These are phyloP conservation scores for Cepaea hortensis DNA, from an alignment of 2,888 invertebrate genomes.

Conservation along the genomic window DNA sequence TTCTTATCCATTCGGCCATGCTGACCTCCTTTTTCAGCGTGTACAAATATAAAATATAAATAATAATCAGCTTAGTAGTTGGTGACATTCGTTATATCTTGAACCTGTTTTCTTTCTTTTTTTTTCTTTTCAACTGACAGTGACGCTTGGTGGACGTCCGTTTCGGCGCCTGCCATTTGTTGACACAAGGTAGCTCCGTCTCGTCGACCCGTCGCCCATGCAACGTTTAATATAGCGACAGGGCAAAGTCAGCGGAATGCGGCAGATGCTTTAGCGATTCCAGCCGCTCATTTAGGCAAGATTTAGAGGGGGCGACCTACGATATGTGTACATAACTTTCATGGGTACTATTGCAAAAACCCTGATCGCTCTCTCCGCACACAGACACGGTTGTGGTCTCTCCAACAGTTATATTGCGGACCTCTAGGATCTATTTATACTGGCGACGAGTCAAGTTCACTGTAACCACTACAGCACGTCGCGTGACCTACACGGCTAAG, in stretches of 20 bases:
- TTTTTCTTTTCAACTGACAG: neutral
- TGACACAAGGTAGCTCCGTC: slow-evolving; percentile 25
- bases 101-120: too few species aligned
- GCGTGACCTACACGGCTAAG: too few species aligned
- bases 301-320: neutral
- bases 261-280: neutral
- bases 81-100: slow-evolving; percentile 22
- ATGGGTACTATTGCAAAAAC: neutral
- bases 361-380: neutral
- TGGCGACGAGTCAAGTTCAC: too few species aligned
- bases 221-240: slow-evolving; percentile 14
- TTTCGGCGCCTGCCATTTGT: slow-evolving; percentile 32
- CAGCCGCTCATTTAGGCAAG: too few species aligned
- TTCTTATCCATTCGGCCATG: too few species aligned
- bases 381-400: too few species aligned
- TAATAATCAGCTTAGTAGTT: neutral
- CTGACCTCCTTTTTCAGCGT: too few species aligned
- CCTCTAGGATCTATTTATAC: too few species aligned
- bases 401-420: too few species aligned
- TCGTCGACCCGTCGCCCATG: slow-evolving; percentile 6
- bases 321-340: too few species aligned
- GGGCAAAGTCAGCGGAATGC: neutral
- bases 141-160: neutral
- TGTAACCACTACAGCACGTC: too few species aligned
- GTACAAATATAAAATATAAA: too few species aligned